Conservation (phyloP, 2,888 invertebrate genomes). For the Dryadula phaetusa region DNA sequence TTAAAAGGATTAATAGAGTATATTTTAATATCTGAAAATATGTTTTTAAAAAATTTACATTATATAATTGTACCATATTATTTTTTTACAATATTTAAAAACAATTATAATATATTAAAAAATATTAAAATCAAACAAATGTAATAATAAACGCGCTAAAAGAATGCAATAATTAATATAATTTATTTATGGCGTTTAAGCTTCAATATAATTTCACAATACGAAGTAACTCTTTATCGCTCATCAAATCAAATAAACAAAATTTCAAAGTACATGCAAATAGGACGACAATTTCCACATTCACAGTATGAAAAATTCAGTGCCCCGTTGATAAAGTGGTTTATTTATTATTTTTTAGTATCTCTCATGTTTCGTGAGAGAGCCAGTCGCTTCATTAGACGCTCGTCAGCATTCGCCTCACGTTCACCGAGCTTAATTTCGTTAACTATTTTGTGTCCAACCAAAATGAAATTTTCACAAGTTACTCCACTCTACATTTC, state of each 20-base stretch:
- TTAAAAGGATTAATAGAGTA: no score
- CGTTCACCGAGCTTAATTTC: constrained; percentile 61
- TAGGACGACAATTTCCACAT: constrained; percentile 16
- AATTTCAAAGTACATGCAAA: constrained; percentile 10
- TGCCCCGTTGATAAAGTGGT: constrained; percentile 29
- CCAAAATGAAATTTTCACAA: constrained; percentile 60
- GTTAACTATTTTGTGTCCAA: constrained; percentile 75
- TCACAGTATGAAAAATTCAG: constrained; percentile 24
- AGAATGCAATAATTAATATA: no score
- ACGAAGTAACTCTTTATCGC: not conserved
- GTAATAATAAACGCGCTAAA: no score
- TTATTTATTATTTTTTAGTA: constrained; percentile 42
- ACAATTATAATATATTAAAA: no score
- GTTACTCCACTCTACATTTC: constrained; percentile 52
- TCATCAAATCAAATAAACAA: not conserved
- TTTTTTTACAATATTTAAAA: no score
- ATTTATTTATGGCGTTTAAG: no score
- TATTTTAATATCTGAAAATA: no score
- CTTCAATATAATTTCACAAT: not conserved
- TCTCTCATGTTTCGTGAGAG: constrained; percentile 35
- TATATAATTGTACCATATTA: no score
- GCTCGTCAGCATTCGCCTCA: constrained; percentile 35
- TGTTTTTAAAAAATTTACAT: no score
- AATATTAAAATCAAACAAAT: no score
- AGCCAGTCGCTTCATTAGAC: constrained; percentile 36